These are phyloP conservation scores for Drosophila azteca DNA, from an alignment of 1,140 invertebrate genomes.

Conservation along the genomic window DNA sequence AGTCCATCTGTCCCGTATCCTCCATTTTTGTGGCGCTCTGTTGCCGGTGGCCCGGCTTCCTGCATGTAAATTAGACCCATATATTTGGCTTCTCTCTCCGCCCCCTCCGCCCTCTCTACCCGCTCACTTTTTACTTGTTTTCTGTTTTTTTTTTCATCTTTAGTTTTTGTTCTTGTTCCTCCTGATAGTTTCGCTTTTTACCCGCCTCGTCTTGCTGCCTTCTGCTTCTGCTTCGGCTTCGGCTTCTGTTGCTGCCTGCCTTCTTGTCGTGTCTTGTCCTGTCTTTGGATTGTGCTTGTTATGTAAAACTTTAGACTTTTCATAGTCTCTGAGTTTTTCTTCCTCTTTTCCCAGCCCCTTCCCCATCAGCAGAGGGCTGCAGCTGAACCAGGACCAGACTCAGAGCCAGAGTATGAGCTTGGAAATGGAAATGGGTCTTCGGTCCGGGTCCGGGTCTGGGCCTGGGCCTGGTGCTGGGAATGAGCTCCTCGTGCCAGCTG, in stretches of 20 bases:
- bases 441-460: conserved; percentile 8
- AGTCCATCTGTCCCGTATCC: conserved; percentile 30
- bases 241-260: neutral
- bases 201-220: no score
- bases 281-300: conserved; percentile 59
- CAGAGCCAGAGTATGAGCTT: no score
- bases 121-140: conserved; percentile 20
- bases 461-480: neutral
- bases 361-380: conserved; percentile 11
- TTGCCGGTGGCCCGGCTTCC: conserved; percentile 20
- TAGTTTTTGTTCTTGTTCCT: neutral
- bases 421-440: neutral
- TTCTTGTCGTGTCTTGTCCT: conserved; percentile 37
- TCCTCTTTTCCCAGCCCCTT: neutral
- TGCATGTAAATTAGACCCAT: conserved; percentile 75
- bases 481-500: conserved; percentile 29
- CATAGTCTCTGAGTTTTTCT: conserved; percentile 20
- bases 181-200: no score
- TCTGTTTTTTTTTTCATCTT: neutral
- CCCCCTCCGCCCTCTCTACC: neutral
- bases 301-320: conserved; percentile 62
- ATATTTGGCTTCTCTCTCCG: conserved; percentile 47
- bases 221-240: no score
- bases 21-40: neutral
- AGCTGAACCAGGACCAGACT: no score